A percentile compares a stretch with the other conserved stretches of the same genome.
These are phyloP conservation scores for Halcyon smyrnensis DNA, from an alignment of 2,797 vertebrate species.

Conservation along the genomic window DNA sequence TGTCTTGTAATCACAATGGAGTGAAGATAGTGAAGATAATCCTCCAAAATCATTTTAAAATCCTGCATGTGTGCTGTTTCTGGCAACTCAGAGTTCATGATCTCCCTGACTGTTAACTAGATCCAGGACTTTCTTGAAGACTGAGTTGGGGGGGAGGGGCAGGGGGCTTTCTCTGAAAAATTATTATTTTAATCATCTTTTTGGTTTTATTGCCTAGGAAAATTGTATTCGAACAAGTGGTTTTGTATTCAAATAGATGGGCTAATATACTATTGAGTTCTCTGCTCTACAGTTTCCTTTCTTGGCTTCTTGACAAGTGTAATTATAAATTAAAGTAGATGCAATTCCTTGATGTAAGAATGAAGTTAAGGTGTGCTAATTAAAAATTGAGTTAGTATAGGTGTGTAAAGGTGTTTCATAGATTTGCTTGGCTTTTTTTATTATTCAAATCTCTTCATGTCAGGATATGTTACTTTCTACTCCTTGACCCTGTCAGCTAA, in stretches of 20 bases:
- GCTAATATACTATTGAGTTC: not conserved
- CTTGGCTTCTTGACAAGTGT: not conserved
- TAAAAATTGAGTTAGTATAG: slow-evolving; percentile 44
- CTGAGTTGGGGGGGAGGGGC: accelerated
- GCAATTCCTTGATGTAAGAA: not conserved
- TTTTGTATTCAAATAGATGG: not conserved
- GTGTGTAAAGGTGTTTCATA: slow-evolving; percentile 16
- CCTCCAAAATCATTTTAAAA: not conserved
- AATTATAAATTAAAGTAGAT: not conserved
- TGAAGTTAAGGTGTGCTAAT: slow-evolving; percentile 36
- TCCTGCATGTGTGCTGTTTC: not conserved
- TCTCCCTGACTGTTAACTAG: not conserved
- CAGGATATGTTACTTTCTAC: slow-evolving; percentile 21
- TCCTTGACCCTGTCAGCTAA: slow-evolving; percentile 59
- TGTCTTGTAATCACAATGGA: slow-evolving; percentile 56
- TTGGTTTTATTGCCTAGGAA: not conserved
- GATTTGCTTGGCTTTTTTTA: not conserved
- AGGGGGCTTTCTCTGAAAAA: not conserved
- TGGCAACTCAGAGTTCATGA: not conserved
- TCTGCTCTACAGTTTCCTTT: not conserved
- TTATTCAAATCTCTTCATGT: slow-evolving; percentile 30
- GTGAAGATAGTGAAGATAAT: not conserved
- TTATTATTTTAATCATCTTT: not conserved
- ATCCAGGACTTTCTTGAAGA: not conserved
- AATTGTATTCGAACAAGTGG: not conserved